phyloP scores from a whole-genome alignment of 2,113 vertebrate species.

The Peromyscus leucopus region DNA sequence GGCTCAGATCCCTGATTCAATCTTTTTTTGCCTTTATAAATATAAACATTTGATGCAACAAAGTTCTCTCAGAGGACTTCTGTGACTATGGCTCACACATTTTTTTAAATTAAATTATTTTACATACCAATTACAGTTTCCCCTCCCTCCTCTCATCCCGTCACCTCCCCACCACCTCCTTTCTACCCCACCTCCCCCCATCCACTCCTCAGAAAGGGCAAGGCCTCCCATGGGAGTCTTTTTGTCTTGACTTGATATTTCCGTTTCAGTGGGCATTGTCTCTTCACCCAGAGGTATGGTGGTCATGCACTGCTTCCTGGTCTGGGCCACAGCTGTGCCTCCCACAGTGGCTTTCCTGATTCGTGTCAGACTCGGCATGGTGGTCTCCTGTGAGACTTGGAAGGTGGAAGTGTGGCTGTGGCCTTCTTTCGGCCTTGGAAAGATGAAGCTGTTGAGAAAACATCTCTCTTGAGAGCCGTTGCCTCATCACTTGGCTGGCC shows the following conservation, averaged over 20 bases:
- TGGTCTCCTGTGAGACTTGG: not conserved
- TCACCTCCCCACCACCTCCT: no score
- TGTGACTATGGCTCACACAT: not conserved
- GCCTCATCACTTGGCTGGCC: not conserved
- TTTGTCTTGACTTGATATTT: not conserved
- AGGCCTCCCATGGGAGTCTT: no score
- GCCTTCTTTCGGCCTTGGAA: not conserved
- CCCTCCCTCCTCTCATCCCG: no score
- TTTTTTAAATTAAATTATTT: not conserved
- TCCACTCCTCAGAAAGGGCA: no score
- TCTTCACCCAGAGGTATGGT: not conserved
- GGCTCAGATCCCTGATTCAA: not conserved
- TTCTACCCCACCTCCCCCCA: no score
- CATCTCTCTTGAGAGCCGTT: no score
- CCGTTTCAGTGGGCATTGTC: not conserved
- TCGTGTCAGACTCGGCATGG: not conserved
- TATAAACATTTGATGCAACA: not conserved
- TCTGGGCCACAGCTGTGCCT: not conserved
- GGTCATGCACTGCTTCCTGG: not conserved
- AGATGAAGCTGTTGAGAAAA: not conserved
- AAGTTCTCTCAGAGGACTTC: not conserved
- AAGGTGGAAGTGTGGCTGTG: not conserved
- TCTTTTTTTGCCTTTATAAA: not conserved
- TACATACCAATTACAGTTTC: no score
- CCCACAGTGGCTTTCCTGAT: not conserved